These are phyloP conservation scores for Clupea harengus DNA, from an alignment of 2,113 vertebrate species.

Conservation along the genomic window DNA sequence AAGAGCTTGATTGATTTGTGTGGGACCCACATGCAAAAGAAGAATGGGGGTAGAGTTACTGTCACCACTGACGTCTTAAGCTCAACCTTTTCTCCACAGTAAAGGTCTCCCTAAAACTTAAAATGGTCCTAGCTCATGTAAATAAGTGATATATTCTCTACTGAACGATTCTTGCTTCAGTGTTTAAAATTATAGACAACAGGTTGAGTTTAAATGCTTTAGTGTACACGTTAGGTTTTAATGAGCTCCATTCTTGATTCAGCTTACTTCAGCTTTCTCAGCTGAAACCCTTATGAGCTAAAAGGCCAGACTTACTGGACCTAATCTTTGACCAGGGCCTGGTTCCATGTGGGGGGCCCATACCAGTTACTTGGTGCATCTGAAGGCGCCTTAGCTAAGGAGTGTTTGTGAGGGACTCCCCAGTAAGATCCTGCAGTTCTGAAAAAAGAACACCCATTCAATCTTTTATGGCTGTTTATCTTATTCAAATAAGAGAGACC, in stretches of 20 bases:
- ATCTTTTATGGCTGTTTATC: background rate
- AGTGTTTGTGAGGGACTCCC: background rate
- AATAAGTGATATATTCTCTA: background rate
- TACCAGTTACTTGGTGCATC: background rate
- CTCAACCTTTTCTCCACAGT: constrained; percentile 9
- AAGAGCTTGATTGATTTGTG: constrained; percentile 15
- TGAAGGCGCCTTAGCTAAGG: background rate
- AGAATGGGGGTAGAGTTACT: constrained; percentile 12
- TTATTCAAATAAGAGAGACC: constrained; percentile 3
- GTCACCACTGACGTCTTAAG: constrained; percentile 17
- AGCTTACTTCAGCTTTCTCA: too few species aligned
- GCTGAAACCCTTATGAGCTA: too few species aligned
- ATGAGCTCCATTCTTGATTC: too few species aligned
- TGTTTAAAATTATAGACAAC: too few species aligned
- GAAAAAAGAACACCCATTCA: background rate
- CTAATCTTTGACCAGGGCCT: background rate
- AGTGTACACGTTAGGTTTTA: too few species aligned
- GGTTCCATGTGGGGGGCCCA: background rate
- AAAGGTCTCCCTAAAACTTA: background rate
- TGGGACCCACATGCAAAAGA: background rate
- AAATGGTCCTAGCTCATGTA: background rate
- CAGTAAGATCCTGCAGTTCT: background rate
- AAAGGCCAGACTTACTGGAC: background rate
- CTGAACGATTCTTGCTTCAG: too few species aligned
- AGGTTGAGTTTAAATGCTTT: too few species aligned